Evolutionary conservation across 2,888 invertebrate species (phyloP).

Genomic region (Eupithecia exiguata): DNA sequence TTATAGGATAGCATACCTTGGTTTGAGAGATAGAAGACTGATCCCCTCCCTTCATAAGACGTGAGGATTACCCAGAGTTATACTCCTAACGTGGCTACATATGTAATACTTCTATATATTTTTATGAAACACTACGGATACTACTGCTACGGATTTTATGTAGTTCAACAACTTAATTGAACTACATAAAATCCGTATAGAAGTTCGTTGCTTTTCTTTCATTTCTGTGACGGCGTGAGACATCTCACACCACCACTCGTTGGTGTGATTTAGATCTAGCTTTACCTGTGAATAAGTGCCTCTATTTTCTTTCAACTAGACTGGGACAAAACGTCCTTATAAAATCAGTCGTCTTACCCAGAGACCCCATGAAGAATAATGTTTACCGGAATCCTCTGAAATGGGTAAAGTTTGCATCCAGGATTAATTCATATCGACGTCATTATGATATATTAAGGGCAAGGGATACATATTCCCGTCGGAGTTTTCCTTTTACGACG

Average conservation of each 20-base stretch:
- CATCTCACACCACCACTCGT: background rate
- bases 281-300: constrained; percentile 3
- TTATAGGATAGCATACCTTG: background rate
- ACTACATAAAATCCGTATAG: background rate
- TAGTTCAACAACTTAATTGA: too few relatives aligned
- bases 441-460: constrained; percentile 3
- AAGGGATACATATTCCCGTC: constrained; percentile 7
- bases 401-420: constrained; percentile 3
- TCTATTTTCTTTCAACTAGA: background rate
- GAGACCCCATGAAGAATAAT: constrained; percentile 5
- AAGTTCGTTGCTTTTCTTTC: background rate
- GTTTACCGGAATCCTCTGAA: background rate
- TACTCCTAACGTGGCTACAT: background rate
- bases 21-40: background rate
- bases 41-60: background rate
- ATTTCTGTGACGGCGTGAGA: background rate
- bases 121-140: too few relatives aligned
- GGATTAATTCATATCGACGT: constrained; percentile 23
- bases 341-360: background rate
- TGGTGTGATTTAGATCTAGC: background rate
- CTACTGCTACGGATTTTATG: too few relatives aligned
- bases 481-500: constrained; percentile 23
- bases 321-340: background rate
- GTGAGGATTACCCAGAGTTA: background rate
- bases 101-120: too few relatives aligned